phyloP scores from a whole-genome alignment of 2,797 vertebrate genomes.

The Rhinella marina region DNA sequence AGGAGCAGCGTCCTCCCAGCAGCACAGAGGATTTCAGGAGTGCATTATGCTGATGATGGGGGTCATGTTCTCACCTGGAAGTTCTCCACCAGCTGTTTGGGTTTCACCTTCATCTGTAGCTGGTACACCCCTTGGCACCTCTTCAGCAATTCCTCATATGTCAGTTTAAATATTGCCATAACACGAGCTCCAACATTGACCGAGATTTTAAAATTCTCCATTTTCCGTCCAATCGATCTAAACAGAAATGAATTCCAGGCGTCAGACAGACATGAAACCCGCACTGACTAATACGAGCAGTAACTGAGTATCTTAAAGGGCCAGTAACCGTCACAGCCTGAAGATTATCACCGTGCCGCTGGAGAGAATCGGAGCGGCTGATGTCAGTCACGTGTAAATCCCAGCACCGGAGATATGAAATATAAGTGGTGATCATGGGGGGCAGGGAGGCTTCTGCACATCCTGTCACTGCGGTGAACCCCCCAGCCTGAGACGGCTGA shows the following conservation, averaged over 20 bases:
- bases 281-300: too few species aligned
- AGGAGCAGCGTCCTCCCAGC: background rate
- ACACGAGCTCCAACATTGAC: conserved; percentile 78
- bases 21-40: background rate
- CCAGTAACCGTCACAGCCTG: too few species aligned
- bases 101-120: conserved; percentile 74
- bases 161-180: conserved; percentile 75
- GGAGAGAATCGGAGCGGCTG: too few species aligned
- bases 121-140: conserved; percentile 77
- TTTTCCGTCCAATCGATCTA: conserved; percentile 77
- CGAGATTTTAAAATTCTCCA: conserved; percentile 81
- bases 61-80: conserved; percentile 73
- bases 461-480: too few species aligned
- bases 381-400: background rate
- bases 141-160: conserved; percentile 81
- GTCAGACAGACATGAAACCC: background rate
- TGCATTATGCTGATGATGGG: background rate
- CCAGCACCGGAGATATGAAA: background rate
- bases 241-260: background rate
- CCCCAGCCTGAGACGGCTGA: background rate
- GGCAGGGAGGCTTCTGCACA: too few species aligned
- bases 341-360: too few species aligned
- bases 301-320: too few species aligned
- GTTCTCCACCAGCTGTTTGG: conserved; percentile 74
- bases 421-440: background rate